A percentile compares a stretch with the other conserved stretches of the same genome.
These are phyloP conservation scores for Proales similis DNA, from an alignment of 1,140 invertebrate species.

Conservation along the genomic window DNA sequence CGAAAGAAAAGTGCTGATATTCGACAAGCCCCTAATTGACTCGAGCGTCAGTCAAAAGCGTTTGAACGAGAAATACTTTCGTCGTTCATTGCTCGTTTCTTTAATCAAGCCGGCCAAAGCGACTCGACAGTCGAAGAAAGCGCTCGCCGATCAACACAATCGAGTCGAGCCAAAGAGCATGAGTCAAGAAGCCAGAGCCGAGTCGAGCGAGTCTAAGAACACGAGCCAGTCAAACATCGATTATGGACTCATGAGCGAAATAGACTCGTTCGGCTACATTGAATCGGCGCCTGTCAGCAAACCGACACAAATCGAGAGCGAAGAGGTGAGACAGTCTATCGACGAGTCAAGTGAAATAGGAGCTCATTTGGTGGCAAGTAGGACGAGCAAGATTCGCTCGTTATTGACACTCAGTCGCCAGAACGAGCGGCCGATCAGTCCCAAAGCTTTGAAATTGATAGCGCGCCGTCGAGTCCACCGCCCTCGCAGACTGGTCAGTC, in stretches of 20 bases:
- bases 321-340: too few relatives aligned
- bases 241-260: conserved; percentile 1
- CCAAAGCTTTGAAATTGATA: too few relatives aligned
- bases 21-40: conserved; percentile 26
- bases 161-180: background rate
- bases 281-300: too few relatives aligned
- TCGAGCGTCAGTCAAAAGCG: conserved; percentile 24
- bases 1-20: background rate
- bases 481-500: too few relatives aligned
- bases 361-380: too few relatives aligned
- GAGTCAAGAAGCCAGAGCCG: background rate
- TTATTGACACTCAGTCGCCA: too few relatives aligned
- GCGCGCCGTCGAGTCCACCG: too few relatives aligned
- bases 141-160: background rate
- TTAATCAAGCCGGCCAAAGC: conserved; percentile 6
- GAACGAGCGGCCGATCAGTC: too few relatives aligned
- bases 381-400: too few relatives aligned
- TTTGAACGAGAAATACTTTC: conserved; percentile 29
- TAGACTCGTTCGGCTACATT: conserved; percentile 36
- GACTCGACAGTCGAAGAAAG: background rate
- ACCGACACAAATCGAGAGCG: too few relatives aligned
- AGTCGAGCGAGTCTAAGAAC: background rate
- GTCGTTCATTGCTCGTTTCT: background rate
- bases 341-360: too few relatives aligned
- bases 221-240: conserved; percentile 9